phyloP scores from a whole-genome alignment of 2,113 vertebrate species.

The Candoia aspera region DNA sequence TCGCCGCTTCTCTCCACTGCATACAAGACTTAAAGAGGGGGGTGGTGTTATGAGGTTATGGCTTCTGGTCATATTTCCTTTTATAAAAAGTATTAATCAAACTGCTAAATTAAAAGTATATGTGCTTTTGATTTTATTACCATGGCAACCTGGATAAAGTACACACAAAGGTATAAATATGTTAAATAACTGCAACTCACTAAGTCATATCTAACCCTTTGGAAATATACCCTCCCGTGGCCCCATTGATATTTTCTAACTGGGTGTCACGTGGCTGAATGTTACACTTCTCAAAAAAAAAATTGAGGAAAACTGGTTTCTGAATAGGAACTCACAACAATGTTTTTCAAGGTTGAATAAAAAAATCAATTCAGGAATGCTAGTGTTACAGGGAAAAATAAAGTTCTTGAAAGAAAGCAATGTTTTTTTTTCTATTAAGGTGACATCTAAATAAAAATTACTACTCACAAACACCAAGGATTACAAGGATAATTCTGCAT shows the following conservation, averaged over 20 bases:
- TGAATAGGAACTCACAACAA: not conserved
- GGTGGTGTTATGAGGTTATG: not conserved
- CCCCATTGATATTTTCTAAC: not conserved
- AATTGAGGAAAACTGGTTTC: not conserved
- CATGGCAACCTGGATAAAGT: not conserved
- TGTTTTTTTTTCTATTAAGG: no score
- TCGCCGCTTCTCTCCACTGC: slow-evolving; percentile 93
- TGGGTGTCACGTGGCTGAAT: not conserved
- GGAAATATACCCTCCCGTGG: not conserved
- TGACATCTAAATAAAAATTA: not conserved
- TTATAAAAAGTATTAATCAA: not conserved
- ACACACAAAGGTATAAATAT: not conserved
- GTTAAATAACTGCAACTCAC: not conserved
- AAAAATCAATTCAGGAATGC: not conserved
- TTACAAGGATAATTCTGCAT: not conserved
- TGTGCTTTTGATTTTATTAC: not conserved
- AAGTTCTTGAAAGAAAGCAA: not conserved
- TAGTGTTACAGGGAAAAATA: not conserved
- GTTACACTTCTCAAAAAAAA: not conserved
- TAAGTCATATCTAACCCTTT: not conserved
- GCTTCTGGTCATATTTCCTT: not conserved
- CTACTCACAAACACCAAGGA: not conserved
- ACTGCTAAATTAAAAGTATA: slow-evolving; percentile 10
- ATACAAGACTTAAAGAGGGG: slow-evolving; percentile 67
- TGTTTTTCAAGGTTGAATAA: not conserved